Base-by-base conservation (phyloP, 2,888 invertebrate species). In the Dusona sp. region DNA sequence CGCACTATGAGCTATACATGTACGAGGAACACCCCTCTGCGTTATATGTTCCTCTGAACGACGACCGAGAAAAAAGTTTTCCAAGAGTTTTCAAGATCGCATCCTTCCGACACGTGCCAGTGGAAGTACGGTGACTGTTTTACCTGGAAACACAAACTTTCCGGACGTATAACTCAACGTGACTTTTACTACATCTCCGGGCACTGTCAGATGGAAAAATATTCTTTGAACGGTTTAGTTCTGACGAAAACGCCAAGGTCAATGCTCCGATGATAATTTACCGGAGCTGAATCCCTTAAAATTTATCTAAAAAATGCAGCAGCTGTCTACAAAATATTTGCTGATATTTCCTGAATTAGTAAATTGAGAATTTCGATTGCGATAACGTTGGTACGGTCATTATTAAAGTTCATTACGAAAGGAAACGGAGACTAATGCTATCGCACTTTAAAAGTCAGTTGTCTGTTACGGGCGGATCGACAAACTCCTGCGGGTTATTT, bases 101-200 rank as follows among this genome's bases (percentile, higher is more conserved):
- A 70, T 75, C 79, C 61, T 77, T 64, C 45, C 64, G 45, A 36
- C 45, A 65, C 64, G 77, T 45, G 77, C 79, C 57, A 54, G 54
- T 19, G 33, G 64, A 64, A 85, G 82, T 51, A 74, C 45, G 45
- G 9, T 22, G 67, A 72, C 61, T 38, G 78, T 57, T 67, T 36
- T 81, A 38, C 75, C 54, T 65, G 85, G 70, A 83, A 83, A 79
- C 83, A 79, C 70, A 74, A 85, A 85, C 67, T 85, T 85, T 85
- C 74, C 42, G 70, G 79, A 83, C 70, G 72, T 79, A 80, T 64
- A 83, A 83, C 75, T 70, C 83, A 75, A 79, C 38, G 36, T 54
- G 70, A 54, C 16, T 83, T 80, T 73, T 80, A 54, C 79, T 65
- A 61, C 77, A 67, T 68, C 33, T 70, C 51, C 1, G 45, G 33